Evolutionary conservation across 2,113 vertebrate genomes (phyloP).

Genomic region (Campylomormyrus numenius): DNA sequence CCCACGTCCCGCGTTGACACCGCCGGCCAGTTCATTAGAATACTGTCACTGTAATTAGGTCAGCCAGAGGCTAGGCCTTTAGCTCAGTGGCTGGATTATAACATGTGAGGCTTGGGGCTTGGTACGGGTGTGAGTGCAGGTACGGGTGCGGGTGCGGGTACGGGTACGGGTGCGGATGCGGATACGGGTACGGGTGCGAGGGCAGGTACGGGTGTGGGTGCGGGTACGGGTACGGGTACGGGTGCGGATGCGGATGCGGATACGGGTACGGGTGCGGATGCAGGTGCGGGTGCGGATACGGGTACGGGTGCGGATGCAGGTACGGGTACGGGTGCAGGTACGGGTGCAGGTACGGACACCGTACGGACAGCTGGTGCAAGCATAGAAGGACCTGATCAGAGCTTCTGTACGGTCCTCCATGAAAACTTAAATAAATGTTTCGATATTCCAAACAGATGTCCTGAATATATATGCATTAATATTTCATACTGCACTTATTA

Average conservation of each 20-base stretch:
- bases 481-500: slow-evolving; percentile 1
- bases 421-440: neutral
- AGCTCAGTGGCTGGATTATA: slow-evolving; percentile 56
- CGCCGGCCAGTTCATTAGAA: slow-evolving; percentile 70
- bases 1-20: slow-evolving; percentile 54
- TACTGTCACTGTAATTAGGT: slow-evolving; percentile 72
- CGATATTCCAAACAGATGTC: neutral
- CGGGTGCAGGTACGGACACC: neutral
- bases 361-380: neutral
- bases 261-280: slow-evolving; percentile 6
- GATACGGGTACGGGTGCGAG: accelerated
- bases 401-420: neutral
- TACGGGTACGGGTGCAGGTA: accelerated
- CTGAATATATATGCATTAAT: neutral
- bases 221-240: neutral
- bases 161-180: neutral
- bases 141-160: neutral
- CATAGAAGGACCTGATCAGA: neutral
- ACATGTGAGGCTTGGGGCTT: slow-evolving; percentile 25
- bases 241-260: accelerated
- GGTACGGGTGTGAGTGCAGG: slow-evolving; percentile 22
- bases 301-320: too few species aligned
- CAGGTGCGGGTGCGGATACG: neutral
- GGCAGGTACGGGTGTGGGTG: accelerated
- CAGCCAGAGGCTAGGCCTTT: slow-evolving; percentile 52